Conservation (phyloP, 2,113 vertebrate species). For the Tympanuchus pallidicinctus region DNA sequence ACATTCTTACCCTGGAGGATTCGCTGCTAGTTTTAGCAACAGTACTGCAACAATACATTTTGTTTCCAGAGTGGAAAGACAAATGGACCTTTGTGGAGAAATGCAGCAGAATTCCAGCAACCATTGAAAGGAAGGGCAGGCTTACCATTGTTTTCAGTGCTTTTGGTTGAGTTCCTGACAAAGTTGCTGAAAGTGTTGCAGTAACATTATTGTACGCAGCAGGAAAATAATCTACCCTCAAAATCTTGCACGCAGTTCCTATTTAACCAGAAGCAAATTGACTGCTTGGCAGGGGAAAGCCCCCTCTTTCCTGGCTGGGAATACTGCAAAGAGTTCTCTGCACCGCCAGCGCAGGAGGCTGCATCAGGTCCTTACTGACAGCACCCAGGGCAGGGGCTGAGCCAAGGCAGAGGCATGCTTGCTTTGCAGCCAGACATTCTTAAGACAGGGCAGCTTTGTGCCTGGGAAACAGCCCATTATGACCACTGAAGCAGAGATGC, state of each 20-base stretch:
- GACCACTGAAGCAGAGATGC: slow-evolving; percentile 17
- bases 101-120: slow-evolving; percentile 38
- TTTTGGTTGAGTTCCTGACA: slow-evolving; percentile 20
- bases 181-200: slow-evolving; percentile 41
- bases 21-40: slow-evolving; percentile 57
- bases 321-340: not conserved
- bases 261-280: slow-evolving; percentile 31
- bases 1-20: slow-evolving; percentile 29
- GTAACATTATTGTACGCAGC: slow-evolving; percentile 59
- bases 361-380: not conserved
- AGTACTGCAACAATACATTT: slow-evolving; percentile 29
- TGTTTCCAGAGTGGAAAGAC: slow-evolving; percentile 59
- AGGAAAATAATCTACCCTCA: slow-evolving; percentile 38
- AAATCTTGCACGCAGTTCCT: not conserved
- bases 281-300: not conserved
- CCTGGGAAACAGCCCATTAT: slow-evolving; percentile 40
- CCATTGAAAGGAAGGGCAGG: not conserved
- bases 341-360: not conserved
- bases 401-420: not conserved
- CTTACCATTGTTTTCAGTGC: not conserved
- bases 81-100: slow-evolving; percentile 58
- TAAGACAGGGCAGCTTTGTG: not conserved
- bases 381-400: not conserved
- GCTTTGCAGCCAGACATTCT: slow-evolving; percentile 35
- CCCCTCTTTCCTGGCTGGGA: not conserved